Conservation (phyloP, 2,113 vertebrate genomes). For the Mola mola region DNA sequence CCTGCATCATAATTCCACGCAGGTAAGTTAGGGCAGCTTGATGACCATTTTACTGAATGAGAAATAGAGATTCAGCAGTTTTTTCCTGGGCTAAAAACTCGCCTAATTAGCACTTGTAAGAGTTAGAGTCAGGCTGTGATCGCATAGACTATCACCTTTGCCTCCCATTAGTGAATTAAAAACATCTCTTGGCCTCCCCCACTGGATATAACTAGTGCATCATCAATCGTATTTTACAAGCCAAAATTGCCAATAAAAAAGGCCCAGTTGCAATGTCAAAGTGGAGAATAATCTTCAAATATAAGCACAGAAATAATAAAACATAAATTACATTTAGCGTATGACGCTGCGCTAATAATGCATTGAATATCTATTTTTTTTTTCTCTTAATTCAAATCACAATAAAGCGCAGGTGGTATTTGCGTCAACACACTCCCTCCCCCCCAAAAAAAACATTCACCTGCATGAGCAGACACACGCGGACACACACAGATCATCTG, state of each 20-base stretch:
- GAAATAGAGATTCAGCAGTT: slow-evolving; percentile 87
- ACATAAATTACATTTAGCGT: too few relatives aligned
- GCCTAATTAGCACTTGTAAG: slow-evolving; percentile 86
- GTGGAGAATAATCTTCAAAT: too few relatives aligned
- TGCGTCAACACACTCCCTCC: neutral
- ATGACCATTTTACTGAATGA: slow-evolving; percentile 81
- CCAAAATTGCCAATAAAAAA: neutral
- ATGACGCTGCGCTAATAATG: too few relatives aligned
- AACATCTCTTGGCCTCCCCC: slow-evolving; percentile 52
- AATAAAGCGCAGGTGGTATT: neutral
- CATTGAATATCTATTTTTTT: too few relatives aligned
- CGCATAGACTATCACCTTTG: slow-evolving; percentile 77
- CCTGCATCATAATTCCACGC: slow-evolving; percentile 89
- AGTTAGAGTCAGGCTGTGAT: slow-evolving; percentile 81
- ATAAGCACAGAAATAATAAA: neutral
- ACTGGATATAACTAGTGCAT: slow-evolving; percentile 22
- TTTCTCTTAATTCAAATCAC: slow-evolving; percentile 10
- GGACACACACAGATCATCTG: slow-evolving; percentile 61
- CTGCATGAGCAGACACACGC: slow-evolving; percentile 5
- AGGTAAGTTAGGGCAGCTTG: slow-evolving; percentile 75
- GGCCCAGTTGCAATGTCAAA: neutral
- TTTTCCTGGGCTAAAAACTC: slow-evolving; percentile 82
- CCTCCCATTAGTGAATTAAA: slow-evolving; percentile 82
- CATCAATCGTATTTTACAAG: slow-evolving; percentile 28
- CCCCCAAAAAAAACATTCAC: slow-evolving; percentile 20